Evolutionary conservation across 35 echinoderm and acorn worm genomes (phyloP), one percentile per base, ranked within the genome.

Genomic region (Stichopus chloronotus): DNA sequence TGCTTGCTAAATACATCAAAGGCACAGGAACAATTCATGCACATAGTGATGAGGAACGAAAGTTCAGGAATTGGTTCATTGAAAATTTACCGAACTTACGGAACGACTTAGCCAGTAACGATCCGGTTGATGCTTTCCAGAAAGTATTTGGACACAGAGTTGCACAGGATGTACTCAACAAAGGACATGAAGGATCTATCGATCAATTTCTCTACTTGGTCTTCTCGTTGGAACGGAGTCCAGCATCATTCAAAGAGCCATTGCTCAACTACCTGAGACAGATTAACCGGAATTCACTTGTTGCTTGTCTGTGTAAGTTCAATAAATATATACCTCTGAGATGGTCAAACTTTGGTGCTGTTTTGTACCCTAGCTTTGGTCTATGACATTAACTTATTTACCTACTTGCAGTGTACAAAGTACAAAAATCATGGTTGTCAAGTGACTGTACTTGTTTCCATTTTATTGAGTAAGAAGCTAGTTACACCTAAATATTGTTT

Each of bases 171-270:
- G 30, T 89, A 16, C 7, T 71, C 17, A 89, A 89, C 12, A 89
- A 72, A 71, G 87, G 87, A 5, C 59, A 89, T 54, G 87, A 89
- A 14, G 87, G 87, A 7, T 89, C 87, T 1, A 89, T 89, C 14
- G 87, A 89, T 55, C 65, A 20, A 72, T 89, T 89, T 54, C 87
- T 89, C 13, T 61, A 30, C 87, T 52, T 89, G 87, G 87, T 89
- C 17, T 89, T 89, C 14, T 71, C 87, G 7, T 43, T 89, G 61
- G 87, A 72, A 12, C 5, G 87, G 52, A 65, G 61, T 72, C 87
- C 87, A 7, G 87, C 19, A 55, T 17, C 59, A 19, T 71, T 61
- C 57, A 58, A 43, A 3, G 53, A 89, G 23, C 59, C 60, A 43
- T n/a, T 89, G 5, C 25, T 58, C 60, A 43, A 89, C 1, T 53